Conservation (phyloP, 2,888 invertebrate genomes). For the Sesia apiformis region DNA sequence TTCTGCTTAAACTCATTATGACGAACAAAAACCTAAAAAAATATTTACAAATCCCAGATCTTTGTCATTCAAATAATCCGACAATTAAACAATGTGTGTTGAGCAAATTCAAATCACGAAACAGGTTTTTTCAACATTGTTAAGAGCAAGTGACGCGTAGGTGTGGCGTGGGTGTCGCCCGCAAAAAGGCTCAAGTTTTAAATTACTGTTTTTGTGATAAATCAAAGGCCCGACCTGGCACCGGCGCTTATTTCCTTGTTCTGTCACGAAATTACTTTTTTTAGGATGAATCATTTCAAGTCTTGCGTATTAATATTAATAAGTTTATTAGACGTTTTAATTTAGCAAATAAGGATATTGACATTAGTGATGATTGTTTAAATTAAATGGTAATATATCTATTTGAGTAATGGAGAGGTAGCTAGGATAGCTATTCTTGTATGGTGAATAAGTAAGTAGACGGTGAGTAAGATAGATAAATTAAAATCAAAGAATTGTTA, state of each 20-base stretch:
- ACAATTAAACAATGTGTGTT: slow-evolving; percentile 19
- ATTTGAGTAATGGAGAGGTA: too few relatives aligned
- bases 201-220: slow-evolving; percentile 42
- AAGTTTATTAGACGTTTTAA: background rate
- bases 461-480: too few relatives aligned
- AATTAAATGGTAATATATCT: too few relatives aligned
- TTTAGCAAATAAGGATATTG: too few relatives aligned
- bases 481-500: too few relatives aligned
- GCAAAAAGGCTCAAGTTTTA: slow-evolving; percentile 36
- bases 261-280: slow-evolving; percentile 28
- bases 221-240: slow-evolving; percentile 24
- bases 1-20: too few relatives aligned
- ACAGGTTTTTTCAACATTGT: slow-evolving; percentile 32
- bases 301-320: background rate
- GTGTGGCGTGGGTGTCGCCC: slow-evolving; percentile 15
- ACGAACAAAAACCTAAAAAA: too few relatives aligned
- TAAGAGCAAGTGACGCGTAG: slow-evolving; percentile 16
- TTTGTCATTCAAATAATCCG: background rate
- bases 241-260: slow-evolving; percentile 12
- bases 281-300: slow-evolving; percentile 23
- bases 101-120: slow-evolving; percentile 24
- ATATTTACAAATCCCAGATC: too few relatives aligned
- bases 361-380: too few relatives aligned
- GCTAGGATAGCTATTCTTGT: too few relatives aligned
- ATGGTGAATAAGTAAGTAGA: too few relatives aligned